Base-by-base conservation (phyloP, 2,888 invertebrate species). In the Nomada fabriciana region DNA sequence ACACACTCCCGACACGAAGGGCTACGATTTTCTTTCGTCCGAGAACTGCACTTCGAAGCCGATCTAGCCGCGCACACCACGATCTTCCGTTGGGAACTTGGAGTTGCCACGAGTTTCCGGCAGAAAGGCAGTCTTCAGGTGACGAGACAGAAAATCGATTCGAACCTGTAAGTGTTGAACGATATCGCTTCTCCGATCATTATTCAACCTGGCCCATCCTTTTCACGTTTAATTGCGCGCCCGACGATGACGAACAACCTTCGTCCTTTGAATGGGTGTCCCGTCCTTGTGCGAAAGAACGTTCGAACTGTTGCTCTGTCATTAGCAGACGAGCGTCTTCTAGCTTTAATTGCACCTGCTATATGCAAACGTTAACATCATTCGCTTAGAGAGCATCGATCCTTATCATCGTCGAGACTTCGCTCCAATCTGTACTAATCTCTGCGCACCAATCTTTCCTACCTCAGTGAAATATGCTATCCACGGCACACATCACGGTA, bases 91-190 rank as follows among this genome's bases (percentile, higher is more conserved):
- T 20, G 55, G 60, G n/a, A 69, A 29, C 50, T 42, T 68, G 67
- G 60, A 75, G 77, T 36, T 57, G 55, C 50, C 42, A 50, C 80
- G 60, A 76, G 29, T 29, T 59, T 42, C 23, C 59, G 69, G 57
- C 64, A 60, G 67, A 55, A 73, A 65, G 53, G 50, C 81, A 70
- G 47, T 73, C 52, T 63, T 67, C 67, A 43, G 61, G 73, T 29
- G 74, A 71, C 67, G 63, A 57, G 76, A 71, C 80, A 47, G 80
- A 67, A 63, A 64, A 57, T 72, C 80, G 59, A 68, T 80, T 63
- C 65, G 25, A 78, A 81, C 53, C n/a, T 50, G 86, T 86, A 85
- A 85, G 85, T 82, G 60, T 23, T 55, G 47, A 47, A 15, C 47
- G 47, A 47, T 47, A 47, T 47, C 47, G 47, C 11, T 47, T 47